Conservation (phyloP, 2,113 vertebrate genomes). For the Gallinago jamesoni region DNA sequence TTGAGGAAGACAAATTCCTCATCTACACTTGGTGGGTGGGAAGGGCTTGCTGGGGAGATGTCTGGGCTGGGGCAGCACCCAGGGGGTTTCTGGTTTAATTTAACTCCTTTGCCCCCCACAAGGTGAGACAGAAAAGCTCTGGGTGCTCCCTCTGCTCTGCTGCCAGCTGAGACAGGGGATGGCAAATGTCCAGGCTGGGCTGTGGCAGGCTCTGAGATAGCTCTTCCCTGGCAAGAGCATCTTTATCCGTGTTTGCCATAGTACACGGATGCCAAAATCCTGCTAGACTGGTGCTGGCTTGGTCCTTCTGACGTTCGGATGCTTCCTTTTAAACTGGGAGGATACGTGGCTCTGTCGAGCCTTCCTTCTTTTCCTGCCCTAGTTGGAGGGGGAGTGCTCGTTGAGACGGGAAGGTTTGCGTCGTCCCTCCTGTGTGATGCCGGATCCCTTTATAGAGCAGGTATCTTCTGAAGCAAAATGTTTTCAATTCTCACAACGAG, state of each 20-base stretch:
- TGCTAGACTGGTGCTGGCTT: background rate
- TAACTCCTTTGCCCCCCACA: background rate
- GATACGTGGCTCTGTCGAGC: background rate
- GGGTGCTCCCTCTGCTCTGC: background rate
- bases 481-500: background rate
- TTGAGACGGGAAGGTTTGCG: background rate
- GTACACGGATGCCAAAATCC: background rate
- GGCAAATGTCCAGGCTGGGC: background rate
- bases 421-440: background rate
- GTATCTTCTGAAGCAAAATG: constrained; percentile 32
- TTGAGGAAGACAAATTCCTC: background rate
- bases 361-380: background rate
- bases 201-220: background rate
- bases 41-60: background rate
- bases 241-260: background rate
- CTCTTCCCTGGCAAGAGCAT: background rate
- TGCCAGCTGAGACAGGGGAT: background rate
- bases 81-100: background rate
- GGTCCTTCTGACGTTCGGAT: background rate
- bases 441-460: constrained; percentile 37
- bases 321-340: background rate
- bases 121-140: background rate
- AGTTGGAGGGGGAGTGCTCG: background rate
- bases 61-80: background rate
- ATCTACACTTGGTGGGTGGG: background rate